Base-by-base conservation (phyloP, 2,888 invertebrate species). In the Bombylius discolor region DNA sequence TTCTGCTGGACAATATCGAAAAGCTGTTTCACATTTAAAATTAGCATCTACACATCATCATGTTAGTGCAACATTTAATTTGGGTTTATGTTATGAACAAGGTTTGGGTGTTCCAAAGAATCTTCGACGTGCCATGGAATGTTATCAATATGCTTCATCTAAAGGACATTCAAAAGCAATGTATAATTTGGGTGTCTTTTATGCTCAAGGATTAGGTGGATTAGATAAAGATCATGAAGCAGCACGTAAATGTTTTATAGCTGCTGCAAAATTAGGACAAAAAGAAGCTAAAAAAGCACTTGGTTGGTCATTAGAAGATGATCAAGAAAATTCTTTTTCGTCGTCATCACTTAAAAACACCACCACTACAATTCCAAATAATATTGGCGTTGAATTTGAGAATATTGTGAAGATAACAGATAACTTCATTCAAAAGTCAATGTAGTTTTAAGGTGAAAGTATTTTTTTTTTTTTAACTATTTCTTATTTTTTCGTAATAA, bases 171-270 rank as follows among this genome's bases (percentile, higher is more conserved):
- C 81, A 4, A 78, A 79, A 59, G 84, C 86, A 0, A 76, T 82
- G 64, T 86, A 83, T 67, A 87, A 86, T 67, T 76, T 87, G 53
- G 85, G 83, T 4, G 77, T 85, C 51, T 81, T 81, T 65, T 79
- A 83, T 67, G 80, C 82, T 4, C 82, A 82, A 65, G 84, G 84
- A 1, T 72, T 78, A 59, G 84, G 82, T 13, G 83, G 81, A 1
- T 70, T 83, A 3, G 62, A 72, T 7, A 67, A 73, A 13, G 77
- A 82, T 65, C 65, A 69, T 7, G 67, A 70, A n/a, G 77, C 70
- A 23, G 83, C 83, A 3, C 70, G 78, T 14, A 67, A 78, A 49
- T 71, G 81, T 47, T 78, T 81, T 48, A 68, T 75, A 42, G 78
- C 78, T 47, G 83, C 84, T 4, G 78, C 81, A 7, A 76, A 77